Evolutionary conservation across 2,113 vertebrate species (phyloP), one percentile per base, ranked within the genome.

Genomic region (Mystacornis crossleyi): DNA sequence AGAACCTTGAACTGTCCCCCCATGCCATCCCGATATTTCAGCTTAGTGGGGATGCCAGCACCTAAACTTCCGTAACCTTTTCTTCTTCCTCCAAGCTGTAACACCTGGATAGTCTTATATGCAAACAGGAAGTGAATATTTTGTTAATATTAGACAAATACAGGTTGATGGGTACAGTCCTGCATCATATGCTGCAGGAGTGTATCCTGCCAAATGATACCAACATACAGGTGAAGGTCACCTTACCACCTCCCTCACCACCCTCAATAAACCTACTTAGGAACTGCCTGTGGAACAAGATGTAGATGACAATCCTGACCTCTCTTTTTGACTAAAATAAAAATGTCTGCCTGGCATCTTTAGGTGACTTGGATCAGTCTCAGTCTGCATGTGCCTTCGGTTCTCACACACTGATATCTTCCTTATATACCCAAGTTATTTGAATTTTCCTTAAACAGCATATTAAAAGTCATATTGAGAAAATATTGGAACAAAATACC

Each of bases 381-480:
- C 66, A 58, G 34, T 6, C 48, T 51, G 26, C 18, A 55, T 1
- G 4, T 14, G 13, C 29, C 15, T 51, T 64, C 0, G 0, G 15
- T 47, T 43, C 47, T 70, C 64, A 36, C 47, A 61, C 26, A 64
- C 10, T 14, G 9, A 0, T 70, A 36, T 29, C 29, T 71, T 70
- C 38, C 55, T 70, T 19, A 55, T 3, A 51, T 4, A 54, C 3
- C 3, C 10, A 47, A 66, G 36, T 51, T 34, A 86, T 12, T 43
- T 34, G 1, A 12, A 19, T 78, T 70, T 78, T 88, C 53, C 48
- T 82, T 61, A 36, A 64, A 38, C 16, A 86, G 38, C 9, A 34
- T 26, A 87, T 47, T 70, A 77, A n/a, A 55, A 66, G 16, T 28
- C 12, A 61, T 33, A 78, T 9, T 67, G 23, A 66, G 24, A 74